Evolutionary conservation across 2,113 vertebrate species (phyloP).

Genomic region (Turdus rufiventris): DNA sequence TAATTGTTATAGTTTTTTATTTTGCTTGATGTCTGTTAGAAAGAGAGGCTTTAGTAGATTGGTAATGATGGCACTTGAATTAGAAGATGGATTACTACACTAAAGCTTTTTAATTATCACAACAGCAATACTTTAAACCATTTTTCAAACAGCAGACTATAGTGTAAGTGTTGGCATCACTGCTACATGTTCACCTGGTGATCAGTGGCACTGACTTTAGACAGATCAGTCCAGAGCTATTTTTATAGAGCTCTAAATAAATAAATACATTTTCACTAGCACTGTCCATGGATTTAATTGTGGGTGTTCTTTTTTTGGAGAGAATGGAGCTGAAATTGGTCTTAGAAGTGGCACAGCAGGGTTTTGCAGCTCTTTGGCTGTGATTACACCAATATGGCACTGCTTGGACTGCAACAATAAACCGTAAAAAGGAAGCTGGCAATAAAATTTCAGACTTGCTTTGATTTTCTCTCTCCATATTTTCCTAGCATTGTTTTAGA

Average conservation of each 20-base stretch:
- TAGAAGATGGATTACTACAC: not conserved
- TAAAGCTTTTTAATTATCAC: not conserved
- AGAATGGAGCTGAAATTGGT: not conserved
- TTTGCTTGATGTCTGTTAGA: not conserved
- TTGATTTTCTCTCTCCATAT: not conserved
- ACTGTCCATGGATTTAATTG: not conserved
- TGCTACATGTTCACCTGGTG: not conserved
- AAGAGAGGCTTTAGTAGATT: not conserved
- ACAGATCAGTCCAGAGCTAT: not conserved
- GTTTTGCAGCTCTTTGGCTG: not conserved
- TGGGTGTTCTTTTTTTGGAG: not conserved
- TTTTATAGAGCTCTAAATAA: not conserved
- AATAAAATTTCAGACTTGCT: not conserved
- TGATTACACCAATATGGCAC: not conserved
- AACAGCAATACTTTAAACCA: not conserved
- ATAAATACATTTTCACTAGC: not conserved
- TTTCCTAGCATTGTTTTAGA: not conserved
- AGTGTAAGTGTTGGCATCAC: not conserved
- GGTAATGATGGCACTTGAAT: not conserved
- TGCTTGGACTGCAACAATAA: not conserved
- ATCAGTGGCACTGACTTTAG: not conserved
- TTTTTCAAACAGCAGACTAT: not conserved
- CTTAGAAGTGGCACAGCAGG: not conserved
- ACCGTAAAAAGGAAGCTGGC: not conserved
- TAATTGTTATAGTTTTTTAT: not conserved